A percentile compares a stretch with the other conserved stretches of the same genome.
Evolutionary conservation across 1,140 invertebrate species (phyloP).

Genomic region (Paraescarpia echinospica): DNA sequence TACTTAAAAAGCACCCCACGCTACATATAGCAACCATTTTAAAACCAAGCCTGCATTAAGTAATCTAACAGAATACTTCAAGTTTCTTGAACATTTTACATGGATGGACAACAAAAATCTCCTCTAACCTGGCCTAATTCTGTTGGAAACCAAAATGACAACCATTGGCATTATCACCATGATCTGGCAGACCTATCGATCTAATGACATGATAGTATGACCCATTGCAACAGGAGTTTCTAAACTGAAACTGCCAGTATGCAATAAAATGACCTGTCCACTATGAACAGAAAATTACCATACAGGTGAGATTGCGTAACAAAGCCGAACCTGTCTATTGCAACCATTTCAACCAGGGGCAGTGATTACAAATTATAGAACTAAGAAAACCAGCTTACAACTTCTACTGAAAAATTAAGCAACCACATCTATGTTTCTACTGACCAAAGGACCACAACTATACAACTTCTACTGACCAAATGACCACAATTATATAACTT

Average conservation of each 20-base stretch:
- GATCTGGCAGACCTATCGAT: too few relatives aligned
- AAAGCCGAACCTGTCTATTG: background rate
- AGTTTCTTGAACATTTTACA: background rate
- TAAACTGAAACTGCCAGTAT: background rate
- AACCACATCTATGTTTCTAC: background rate
- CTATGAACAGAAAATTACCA: background rate
- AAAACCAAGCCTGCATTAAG: background rate
- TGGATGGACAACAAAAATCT: background rate
- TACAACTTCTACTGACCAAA: background rate
- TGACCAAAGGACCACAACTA: background rate
- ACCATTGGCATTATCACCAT: background rate
- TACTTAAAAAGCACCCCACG: background rate
- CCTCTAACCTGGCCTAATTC: background rate
- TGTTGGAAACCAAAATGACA: background rate
- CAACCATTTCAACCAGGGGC: background rate
- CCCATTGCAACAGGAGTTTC: background rate
- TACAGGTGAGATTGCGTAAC: background rate
- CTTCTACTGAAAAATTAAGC: background rate
- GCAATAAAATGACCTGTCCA: background rate
- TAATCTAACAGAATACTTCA: background rate
- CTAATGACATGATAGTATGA: background rate
- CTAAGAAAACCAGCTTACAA: background rate
- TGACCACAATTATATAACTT: background rate
- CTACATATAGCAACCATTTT: background rate
- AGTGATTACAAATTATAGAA: background rate